A percentile compares a stretch with the other conserved stretches of the same genome.
Conservation (phyloP, 30 jellyfish, hydroid and myxozoan genomes). For the Euphysa ruthae region DNA sequence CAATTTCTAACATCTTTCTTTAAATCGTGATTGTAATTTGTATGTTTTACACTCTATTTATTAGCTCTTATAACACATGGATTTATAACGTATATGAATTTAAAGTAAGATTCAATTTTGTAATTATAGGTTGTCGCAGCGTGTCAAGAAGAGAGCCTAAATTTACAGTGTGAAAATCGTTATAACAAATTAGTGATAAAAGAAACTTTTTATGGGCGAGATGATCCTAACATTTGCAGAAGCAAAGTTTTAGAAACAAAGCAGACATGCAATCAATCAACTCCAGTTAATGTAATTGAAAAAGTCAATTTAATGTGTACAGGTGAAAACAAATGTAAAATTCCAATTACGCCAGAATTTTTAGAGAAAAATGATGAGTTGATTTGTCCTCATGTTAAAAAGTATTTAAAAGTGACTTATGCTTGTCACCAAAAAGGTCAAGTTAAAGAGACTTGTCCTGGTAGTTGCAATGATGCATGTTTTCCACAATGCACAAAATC, state of each 20-base stretch:
- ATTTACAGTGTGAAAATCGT: constrained; percentile 58
- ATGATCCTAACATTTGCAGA: constrained; percentile 52
- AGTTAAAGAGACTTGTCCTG: constrained; percentile 48
- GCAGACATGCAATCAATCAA: constrained; percentile 59
- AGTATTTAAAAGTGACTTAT: constrained; percentile 55
- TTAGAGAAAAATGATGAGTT: constrained; percentile 57
- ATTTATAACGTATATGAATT: no score
- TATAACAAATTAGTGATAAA: constrained; percentile 54
- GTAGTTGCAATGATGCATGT: constrained; percentile 51
- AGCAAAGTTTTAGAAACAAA: constrained; percentile 64
- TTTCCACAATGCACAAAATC: constrained; percentile 67
- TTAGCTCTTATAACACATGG: no score
- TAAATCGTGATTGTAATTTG: no score
- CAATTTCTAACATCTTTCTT: no score
- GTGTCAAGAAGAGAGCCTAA: constrained; percentile 84
- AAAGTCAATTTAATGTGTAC: constrained; percentile 65
- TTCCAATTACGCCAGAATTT: constrained; percentile 85
- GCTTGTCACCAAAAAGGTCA: constrained; percentile 71
- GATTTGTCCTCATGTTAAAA: constrained; percentile 77
- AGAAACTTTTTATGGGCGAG: constrained; percentile 83
- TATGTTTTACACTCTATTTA: no score
- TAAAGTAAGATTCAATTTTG: not conserved
- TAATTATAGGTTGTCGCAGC: constrained; percentile 70
- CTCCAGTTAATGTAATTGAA: constrained; percentile 46
- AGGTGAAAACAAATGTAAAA: constrained; percentile 83